Evolutionary conservation across 2,113 vertebrate genomes (phyloP).

Genomic region (Sminthopsis crassicaudata): DNA sequence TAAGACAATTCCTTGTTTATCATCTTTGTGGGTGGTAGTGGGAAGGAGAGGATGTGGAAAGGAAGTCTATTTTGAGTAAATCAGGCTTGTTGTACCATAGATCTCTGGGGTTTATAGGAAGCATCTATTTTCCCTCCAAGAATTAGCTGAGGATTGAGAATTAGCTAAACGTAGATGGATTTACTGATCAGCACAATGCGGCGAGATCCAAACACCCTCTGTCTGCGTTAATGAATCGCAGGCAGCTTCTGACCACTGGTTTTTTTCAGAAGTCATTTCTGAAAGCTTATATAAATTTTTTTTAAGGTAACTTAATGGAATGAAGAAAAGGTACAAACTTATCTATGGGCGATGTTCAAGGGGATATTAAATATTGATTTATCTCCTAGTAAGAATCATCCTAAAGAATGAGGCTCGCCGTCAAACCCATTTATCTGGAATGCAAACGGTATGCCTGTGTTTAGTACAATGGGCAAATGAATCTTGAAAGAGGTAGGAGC

Average conservation of each 20-base stretch:
- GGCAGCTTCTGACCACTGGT: slow-evolving; percentile 72
- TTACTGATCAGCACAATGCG: slow-evolving; percentile 72
- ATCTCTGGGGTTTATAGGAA: slow-evolving; percentile 70
- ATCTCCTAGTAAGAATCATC: slow-evolving; percentile 87
- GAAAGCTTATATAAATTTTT: slow-evolving; percentile 86
- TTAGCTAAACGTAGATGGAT: slow-evolving; percentile 72
- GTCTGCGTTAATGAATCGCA: slow-evolving; percentile 75
- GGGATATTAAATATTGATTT: slow-evolving; percentile 96
- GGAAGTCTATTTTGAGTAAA: slow-evolving; percentile 68
- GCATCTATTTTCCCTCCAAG: slow-evolving; percentile 69
- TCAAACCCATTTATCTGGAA: slow-evolving; percentile 91
- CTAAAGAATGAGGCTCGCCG: slow-evolving; percentile 88
- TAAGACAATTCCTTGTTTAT: slow-evolving; percentile 67
- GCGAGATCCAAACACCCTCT: slow-evolving; percentile 67
- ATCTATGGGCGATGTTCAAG: slow-evolving; percentile 87
- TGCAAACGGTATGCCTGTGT: slow-evolving; percentile 84
- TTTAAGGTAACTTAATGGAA: slow-evolving; percentile 92
- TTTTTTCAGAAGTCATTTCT: slow-evolving; percentile 77
- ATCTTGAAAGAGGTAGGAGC: slow-evolving; percentile 74
- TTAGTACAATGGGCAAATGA: slow-evolving; percentile 78
- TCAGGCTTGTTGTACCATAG: slow-evolving; percentile 46
- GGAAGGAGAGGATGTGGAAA: slow-evolving; percentile 59
- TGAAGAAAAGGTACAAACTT: slow-evolving; percentile 93
- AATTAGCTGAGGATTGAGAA: slow-evolving; percentile 75
- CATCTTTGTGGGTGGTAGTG: slow-evolving; percentile 53